phyloP scores from a whole-genome alignment of 2,888 invertebrate genomes.

The Hedychridium roseum region DNA sequence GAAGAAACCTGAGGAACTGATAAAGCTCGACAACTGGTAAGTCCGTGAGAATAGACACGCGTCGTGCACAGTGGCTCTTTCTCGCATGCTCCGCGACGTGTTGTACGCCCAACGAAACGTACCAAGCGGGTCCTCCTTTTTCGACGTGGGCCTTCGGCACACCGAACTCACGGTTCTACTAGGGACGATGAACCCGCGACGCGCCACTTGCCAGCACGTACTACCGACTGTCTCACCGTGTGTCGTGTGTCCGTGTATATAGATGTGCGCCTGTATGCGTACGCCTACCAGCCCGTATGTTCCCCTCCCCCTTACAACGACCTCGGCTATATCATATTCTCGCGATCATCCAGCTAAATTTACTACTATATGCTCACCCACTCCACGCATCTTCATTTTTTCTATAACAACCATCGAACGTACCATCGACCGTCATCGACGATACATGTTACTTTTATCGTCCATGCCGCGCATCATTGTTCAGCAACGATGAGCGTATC shows the following conservation, averaged over 20 bases:
- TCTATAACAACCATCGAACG: no score
- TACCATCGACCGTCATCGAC: no score
- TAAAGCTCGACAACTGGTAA: conserved; percentile 96
- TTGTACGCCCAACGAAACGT: conserved; percentile 3
- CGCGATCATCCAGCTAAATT: no score
- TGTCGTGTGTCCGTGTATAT: no score
- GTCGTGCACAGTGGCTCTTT: conserved; percentile 8
- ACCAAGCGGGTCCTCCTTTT: conserved; percentile 30
- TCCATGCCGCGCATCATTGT: no score
- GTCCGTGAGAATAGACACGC: conserved; percentile 58
- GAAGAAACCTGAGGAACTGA: conserved; percentile 93
- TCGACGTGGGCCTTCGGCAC: conserved; percentile 41
- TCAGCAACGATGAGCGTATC: no score
- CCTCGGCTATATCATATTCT: no score
- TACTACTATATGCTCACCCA: no score
- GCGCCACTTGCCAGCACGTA: conserved; percentile 53
- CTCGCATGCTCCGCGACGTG: background rate
- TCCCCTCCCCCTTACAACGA: no score
- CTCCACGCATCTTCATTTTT: no score
- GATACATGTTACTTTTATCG: no score
- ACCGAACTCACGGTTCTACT: conserved; percentile 37
- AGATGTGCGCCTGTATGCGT: no score
- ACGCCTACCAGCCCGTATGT: conserved; percentile 32
- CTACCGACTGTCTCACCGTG: conserved; percentile 24
- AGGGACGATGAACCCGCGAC: conserved; percentile 63